Base-by-base conservation (phyloP, 2,888 invertebrate species). In the Metalampra italica region DNA sequence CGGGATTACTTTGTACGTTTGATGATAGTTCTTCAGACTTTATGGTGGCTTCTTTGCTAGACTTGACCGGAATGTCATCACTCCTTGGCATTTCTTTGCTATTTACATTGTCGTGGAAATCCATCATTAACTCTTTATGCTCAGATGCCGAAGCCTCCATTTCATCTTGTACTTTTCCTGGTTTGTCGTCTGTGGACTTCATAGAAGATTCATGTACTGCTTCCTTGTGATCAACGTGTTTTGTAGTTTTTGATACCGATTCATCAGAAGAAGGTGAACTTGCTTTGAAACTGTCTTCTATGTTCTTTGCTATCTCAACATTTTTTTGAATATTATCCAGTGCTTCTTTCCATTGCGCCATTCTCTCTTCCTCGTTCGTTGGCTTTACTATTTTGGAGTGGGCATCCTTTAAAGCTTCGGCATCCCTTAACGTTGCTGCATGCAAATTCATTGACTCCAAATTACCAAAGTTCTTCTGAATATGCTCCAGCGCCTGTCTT, bases 341-440 rank as follows among this genome's bases (percentile, higher is more conserved):
- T 7, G 78, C 77, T 57, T 79, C 71, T 57, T 84, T 82, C 87
- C 87, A 88, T 55, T 81, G 74, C 15, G 74, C 69, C 59, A 80
- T 62, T 59, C 72, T 71, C 59, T 77, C 72, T 57, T 78, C 73
- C 59, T 77, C 72, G 57, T 78, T 72, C 47, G 80, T 78, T 0
- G 72, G 62, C 54, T 71, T 68, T 13, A 62, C 60, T 9, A 67
- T 52, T 22, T 63, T 59, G 2, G 68, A 49, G 7, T 62, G 57
- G 40, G 60, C 51, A 47, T 72, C 62, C 22, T 70, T 61, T 12
- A 62, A 39, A 8, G 60, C 50, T 46, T 75, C 73, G 3, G 66
- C 58, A 43, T 70, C 64, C 29, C 62, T 71, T 42, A 66, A 53
- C 29, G 64, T 53, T 9, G 61, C 62, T 29, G 64, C 56, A 15